A percentile compares a stretch with the other conserved stretches of the same genome.
Evolutionary conservation across 53 echinoderm and acorn worm species (phyloP).

Genomic region (Crossaster papposus): DNA sequence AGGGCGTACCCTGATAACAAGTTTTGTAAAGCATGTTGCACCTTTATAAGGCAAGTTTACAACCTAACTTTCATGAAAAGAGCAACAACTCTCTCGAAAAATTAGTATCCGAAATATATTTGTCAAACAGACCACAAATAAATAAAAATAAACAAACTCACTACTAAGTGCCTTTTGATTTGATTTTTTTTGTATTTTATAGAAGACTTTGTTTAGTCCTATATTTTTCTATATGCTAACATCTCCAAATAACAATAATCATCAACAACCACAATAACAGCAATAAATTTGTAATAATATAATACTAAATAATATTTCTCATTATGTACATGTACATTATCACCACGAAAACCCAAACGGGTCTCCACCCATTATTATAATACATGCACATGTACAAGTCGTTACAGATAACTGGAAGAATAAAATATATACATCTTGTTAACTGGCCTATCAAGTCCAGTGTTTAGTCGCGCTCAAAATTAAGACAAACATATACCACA

Average conservation of each 20-base stretch:
- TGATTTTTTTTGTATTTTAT: neutral
- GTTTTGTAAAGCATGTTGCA: too few species aligned
- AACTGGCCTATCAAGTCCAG: constrained; percentile 14
- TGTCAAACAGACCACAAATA: too few species aligned
- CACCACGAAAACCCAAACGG: constrained; percentile 3
- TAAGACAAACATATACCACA: neutral
- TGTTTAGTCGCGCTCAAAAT: constrained; percentile 14
- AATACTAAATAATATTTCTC: constrained; percentile 24
- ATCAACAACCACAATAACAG: neutral
- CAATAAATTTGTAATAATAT: neutral
- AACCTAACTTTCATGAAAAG: too few species aligned
- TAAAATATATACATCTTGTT: constrained; percentile 36
- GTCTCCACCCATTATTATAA: neutral
- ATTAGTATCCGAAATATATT: neutral
- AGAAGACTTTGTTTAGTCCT: neutral
- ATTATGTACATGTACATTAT: constrained; percentile 47
- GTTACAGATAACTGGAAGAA: constrained; percentile 13
- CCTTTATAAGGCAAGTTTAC: too few species aligned
- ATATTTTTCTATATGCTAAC: neutral
- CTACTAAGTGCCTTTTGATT: neutral
- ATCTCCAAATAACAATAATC: constrained; percentile 4
- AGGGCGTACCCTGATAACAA: too few species aligned
- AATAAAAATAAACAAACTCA: neutral
- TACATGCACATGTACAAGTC: constrained; percentile 49
- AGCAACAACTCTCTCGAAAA: neutral